Evolutionary conservation across 2,797 vertebrate species (phyloP), one percentile per base, ranked within the genome.

Genomic region (Odontamblyopus lacepedii): DNA sequence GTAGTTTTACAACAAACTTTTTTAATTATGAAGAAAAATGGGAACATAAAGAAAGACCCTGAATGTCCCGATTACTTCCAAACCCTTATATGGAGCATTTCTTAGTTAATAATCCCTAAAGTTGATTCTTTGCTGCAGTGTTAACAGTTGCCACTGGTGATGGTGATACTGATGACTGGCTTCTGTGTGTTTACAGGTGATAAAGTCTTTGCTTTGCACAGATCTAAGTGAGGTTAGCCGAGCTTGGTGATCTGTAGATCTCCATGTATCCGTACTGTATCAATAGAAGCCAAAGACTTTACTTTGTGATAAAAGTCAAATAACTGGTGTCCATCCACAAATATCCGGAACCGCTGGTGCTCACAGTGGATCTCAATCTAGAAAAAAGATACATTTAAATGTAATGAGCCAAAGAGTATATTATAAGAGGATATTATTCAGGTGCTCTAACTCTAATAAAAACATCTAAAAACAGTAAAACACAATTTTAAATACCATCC

Each of bases 271-370:
- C 95, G 96, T 92, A 99, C 96, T 23, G 96, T 96, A 91, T 99
- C 95, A 81, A 99, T 99, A 26, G 97, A 93, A 65, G 95, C 79
- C 88, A 99, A 94, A n/a, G 95, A 95, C 93, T 96, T 95, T 76
- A 99, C 93, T 92, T 97, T 97, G 88, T 99, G 98, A 91, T 97
- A 98, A 96, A 99, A 99, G 95, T 99, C 98, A 95, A 99, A 99
- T 82, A 99, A 96, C 92, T 96, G 96, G 87, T 99, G 97, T 95
- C 98, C 97, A 35, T 99, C 98, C 91, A 99, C 96, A 88, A 98
- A 98, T 94, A 99, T 95, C 89, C 97, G 96, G 94, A 99, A 99
- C 56, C 98, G 93, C 76, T 97, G 96, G 92, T 99, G 97, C 88
- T 99, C 98, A 4, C 98, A 99, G 88, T 98, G 97, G 87, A 99